Percentiles rank a stretch among this genome's conserved stretches.
Conservation (phyloP, 1,140 invertebrate genomes). For the Reticulitermes speratus region DNA sequence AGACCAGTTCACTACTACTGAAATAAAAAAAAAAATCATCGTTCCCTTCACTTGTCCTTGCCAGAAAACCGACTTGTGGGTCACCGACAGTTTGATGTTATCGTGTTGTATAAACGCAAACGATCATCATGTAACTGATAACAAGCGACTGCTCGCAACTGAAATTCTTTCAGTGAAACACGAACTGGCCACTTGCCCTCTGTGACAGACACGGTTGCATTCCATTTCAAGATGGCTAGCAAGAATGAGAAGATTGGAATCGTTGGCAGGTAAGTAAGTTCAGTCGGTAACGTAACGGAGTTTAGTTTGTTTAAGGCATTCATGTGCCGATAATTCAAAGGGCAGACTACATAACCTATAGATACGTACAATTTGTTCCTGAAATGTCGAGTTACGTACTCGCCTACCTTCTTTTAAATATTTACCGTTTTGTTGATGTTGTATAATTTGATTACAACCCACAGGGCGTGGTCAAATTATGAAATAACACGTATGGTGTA, state of each 20-base stretch:
- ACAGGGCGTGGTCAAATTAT: too few species aligned
- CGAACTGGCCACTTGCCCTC: not conserved
- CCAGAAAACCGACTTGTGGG: not conserved
- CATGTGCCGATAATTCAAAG: too few species aligned
- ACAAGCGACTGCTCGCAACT: not conserved
- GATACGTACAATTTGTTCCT: too few species aligned
- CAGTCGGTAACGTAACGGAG: not conserved
- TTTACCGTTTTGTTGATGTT: too few species aligned
- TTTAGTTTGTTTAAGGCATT: not conserved
- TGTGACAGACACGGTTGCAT: not conserved
- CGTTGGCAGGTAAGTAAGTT: constrained; percentile 57
- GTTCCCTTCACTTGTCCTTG: not conserved
- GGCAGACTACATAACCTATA: too few species aligned
- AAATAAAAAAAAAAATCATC: not conserved
- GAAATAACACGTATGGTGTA: too few species aligned
- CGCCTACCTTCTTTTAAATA: too few species aligned
- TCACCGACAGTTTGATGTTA: not conserved
- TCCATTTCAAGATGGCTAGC: constrained; percentile 38
- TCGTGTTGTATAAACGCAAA: not conserved
- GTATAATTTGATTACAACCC: too few species aligned
- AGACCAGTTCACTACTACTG: too few species aligned
- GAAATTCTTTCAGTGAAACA: not conserved
- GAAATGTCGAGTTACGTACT: too few species aligned
- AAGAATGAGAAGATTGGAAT: constrained; percentile 65
- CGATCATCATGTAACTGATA: not conserved